Evolutionary conservation across 2,888 invertebrate species (phyloP).

Genomic region (Brenthis daphne): DNA sequence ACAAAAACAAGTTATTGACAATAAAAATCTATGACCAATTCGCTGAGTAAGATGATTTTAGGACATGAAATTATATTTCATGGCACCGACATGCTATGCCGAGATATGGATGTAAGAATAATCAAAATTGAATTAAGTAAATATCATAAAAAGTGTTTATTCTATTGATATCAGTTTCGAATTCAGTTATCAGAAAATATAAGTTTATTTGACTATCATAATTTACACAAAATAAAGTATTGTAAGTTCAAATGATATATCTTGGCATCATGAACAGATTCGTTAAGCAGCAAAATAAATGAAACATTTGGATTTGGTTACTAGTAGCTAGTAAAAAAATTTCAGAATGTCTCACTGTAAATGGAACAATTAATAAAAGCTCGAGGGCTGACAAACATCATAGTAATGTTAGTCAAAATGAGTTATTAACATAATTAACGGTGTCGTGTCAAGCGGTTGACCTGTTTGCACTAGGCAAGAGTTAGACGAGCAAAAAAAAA

Average conservation of each 20-base stretch:
- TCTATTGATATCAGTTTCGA: no score
- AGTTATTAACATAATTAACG: slow-evolving; percentile 51
- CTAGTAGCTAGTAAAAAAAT: no score
- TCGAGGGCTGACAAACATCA: slow-evolving; percentile 20
- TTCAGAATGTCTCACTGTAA: no score
- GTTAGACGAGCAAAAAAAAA: slow-evolving; percentile 51
- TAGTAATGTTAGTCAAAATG: slow-evolving; percentile 39
- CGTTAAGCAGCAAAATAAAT: no score
- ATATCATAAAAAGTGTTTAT: no score
- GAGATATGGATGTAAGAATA: background rate
- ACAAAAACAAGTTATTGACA: slow-evolving; percentile 68
- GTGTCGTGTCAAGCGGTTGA: slow-evolving; percentile 50
- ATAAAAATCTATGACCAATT: slow-evolving; percentile 68
- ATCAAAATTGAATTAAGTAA: background rate
- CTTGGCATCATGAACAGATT: no score
- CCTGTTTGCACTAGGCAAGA: slow-evolving; percentile 52
- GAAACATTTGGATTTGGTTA: no score
- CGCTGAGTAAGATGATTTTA: slow-evolving; percentile 63
- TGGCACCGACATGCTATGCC: slow-evolving; percentile 2
- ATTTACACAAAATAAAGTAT: no score
- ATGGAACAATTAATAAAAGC: slow-evolving; percentile 4
- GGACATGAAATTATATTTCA: slow-evolving; percentile 58
- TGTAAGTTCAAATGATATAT: no score
- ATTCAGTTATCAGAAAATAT: no score
- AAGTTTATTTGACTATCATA: no score